These are phyloP conservation scores for Gulo gulo DNA, from an alignment of 2,113 vertebrate genomes.

Conservation along the genomic window DNA sequence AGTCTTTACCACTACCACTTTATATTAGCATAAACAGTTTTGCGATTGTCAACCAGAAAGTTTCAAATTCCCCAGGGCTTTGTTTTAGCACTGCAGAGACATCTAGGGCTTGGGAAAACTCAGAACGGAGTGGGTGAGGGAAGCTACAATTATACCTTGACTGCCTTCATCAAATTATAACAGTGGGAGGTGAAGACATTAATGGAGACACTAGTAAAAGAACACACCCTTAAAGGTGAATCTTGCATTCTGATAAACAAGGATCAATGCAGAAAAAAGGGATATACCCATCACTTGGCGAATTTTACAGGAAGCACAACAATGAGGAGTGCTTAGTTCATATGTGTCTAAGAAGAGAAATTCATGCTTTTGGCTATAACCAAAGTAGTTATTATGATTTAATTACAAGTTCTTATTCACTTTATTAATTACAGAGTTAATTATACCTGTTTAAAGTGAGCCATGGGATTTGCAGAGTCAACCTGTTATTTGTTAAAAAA, in stretches of 20 bases:
- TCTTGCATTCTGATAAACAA: not conserved
- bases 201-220: conserved; percentile 31
- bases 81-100: not conserved
- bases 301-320: not conserved
- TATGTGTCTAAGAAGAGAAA: not conserved
- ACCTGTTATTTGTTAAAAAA: not conserved
- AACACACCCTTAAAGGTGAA: conserved; percentile 17
- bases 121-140: not conserved
- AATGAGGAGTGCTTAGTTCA: not conserved
- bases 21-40: not conserved
- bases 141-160: conserved; percentile 43
- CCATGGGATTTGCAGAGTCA: conserved; percentile 17
- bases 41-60: not conserved
- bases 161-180: conserved; percentile 42
- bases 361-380: not conserved
- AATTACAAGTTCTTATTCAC: conserved; percentile 50
- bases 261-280: not conserved
- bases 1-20: not conserved
- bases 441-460: conserved; percentile 34
- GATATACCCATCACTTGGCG: not conserved
- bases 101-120: conserved; percentile 11
- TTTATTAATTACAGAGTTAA: conserved; percentile 61
- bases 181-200: conserved; percentile 39
- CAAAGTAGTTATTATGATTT: conserved; percentile 36
- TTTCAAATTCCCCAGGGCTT: not conserved